Percentiles rank a stretch among this genome's conserved stretches.
These are phyloP conservation scores for Chromoteleia sp. DNA, from an alignment of 2,888 invertebrate species.

Conservation along the genomic window DNA sequence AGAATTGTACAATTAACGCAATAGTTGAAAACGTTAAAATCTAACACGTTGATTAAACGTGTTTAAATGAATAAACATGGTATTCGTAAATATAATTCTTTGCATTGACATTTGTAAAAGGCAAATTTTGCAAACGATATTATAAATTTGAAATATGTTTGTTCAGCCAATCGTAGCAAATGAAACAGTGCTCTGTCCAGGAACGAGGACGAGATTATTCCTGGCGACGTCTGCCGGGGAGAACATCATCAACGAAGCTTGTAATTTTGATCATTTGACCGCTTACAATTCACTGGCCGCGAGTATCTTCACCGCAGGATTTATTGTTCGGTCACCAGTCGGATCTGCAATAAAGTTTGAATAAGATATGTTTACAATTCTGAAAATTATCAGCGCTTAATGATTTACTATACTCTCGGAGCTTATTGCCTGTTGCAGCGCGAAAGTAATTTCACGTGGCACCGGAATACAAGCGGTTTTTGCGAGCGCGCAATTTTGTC, in stretches of 20 bases:
- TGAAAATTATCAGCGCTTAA: conserved; percentile 66
- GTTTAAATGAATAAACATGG: no score
- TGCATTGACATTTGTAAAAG: no score
- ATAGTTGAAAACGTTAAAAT: no score
- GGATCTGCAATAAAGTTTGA: conserved; percentile 70
- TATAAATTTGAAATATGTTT: conserved; percentile 72
- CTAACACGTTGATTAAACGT: no score
- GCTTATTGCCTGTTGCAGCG: conserved; percentile 35
- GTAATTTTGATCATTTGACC: conserved; percentile 84
- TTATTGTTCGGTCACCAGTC: conserved; percentile 79
- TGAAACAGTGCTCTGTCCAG: conserved; percentile 73
- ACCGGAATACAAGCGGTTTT: conserved; percentile 12
- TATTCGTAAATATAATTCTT: no score
- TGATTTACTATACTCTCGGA: conserved; percentile 55
- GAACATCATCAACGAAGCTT: conserved; percentile 84
- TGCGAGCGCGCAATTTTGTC: conserved; percentile 34
- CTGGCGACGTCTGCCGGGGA: conserved; percentile 77
- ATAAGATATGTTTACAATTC: conserved; percentile 69
- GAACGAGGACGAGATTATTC: conserved; percentile 69
- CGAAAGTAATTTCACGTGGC: conserved; percentile 45
- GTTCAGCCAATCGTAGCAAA: conserved; percentile 77
- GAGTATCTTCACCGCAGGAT: conserved; percentile 80
- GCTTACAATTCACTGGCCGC: conserved; percentile 80
- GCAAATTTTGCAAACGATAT: conserved; percentile 4
- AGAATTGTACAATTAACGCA: no score